phyloP scores from a whole-genome alignment of 1,140 invertebrate species.

The Orussus abietinus region DNA sequence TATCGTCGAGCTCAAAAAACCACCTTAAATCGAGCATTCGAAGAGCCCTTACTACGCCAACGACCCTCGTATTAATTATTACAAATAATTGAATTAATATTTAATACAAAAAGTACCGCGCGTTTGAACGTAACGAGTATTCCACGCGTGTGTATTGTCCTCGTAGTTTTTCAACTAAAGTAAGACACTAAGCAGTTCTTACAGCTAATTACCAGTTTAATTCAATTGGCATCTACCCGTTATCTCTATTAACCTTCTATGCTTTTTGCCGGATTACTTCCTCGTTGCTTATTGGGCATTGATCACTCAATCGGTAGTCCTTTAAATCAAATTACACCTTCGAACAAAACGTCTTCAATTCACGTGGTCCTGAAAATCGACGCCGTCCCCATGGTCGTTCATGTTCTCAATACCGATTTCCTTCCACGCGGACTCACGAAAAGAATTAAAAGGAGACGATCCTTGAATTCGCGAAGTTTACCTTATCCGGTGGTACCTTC shows the following conservation, averaged over 20 bases:
- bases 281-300: no score
- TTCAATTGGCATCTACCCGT: not conserved
- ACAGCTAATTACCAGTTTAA: not conserved
- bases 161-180: not conserved
- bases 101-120: not conserved
- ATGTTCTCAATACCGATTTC: not conserved
- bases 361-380: not conserved
- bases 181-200: no score
- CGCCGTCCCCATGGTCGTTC: not conserved
- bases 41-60: not conserved
- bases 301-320: not conserved
- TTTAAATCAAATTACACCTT: not conserved
- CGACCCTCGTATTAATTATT: not conserved
- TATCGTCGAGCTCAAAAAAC: not conserved
- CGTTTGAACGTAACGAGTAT: not conserved
- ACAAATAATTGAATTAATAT: not conserved
- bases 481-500: conserved; percentile 1
- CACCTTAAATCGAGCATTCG: not conserved
- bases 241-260: not conserved
- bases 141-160: conserved; percentile 1
- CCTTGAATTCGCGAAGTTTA: not conserved
- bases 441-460: not conserved
- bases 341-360: not conserved
- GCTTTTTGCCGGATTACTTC: not conserved
- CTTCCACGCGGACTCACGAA: not conserved